Evolutionary conservation across 1,140 invertebrate genomes (phyloP), one percentile per base, ranked within the genome.

Genomic region (Meloidogyne exigua): DNA sequence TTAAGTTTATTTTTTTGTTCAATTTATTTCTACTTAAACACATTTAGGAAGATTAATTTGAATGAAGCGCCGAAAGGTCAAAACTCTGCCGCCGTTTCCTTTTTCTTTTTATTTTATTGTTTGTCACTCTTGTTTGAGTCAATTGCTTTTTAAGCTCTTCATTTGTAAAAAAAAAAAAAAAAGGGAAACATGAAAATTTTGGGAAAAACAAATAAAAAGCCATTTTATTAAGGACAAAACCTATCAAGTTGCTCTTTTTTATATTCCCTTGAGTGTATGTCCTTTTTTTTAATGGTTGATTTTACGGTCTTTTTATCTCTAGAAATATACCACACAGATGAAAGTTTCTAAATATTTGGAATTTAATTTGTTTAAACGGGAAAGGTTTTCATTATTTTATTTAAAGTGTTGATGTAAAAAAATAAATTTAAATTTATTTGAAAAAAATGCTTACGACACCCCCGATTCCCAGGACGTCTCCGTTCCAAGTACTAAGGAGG

Each of bases 231-330:
- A 57, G 4, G 36, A 39, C 9, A 39, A 49, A 57, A 32, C 28
- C 49, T 57, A 57, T 57, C 49, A 57, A 57, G 13, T 57, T 57
- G 49, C 49, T 57, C 49, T 57, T 57, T n/a, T 42, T 49, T 57
- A 57, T 57, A 57, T 57, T 57, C 49, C 49, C 49, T 57, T n/a
- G 21, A 57, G 49, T n/a, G 9, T 21, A n/a, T 57, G 7, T 57
- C 4, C 18, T 18, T 15, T 18, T 44, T 44, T 44, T 44, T 44
- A 18, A 44, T 13, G 11, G 2, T 9, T 15, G 15, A 44, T 44
- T 15, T 44, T 44, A 18, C 18, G 18, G 13, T 18, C 18, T 18
- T 3, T 3, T 49, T 49, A 2, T 18, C 18, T 18, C 15, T 49
- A 3, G 13, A 49, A 49, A 18, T 39, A 49, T 44, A 44, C 18